phyloP scores from a whole-genome alignment of 2,797 vertebrate species.

The Salmo trutta region DNA sequence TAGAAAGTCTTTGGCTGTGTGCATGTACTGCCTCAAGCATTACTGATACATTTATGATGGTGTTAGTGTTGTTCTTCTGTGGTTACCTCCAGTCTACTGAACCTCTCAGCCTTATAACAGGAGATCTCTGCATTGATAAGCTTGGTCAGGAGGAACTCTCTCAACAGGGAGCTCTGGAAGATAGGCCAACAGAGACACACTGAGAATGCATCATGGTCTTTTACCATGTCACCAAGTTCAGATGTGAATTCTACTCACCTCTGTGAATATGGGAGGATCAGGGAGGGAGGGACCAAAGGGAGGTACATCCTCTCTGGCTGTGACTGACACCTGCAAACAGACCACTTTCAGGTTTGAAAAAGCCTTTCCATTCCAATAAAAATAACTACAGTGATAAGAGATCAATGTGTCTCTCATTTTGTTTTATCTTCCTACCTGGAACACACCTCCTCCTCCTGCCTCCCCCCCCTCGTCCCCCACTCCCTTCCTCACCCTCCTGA shows the following conservation, averaged over 20 bases:
- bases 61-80: background rate
- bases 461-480: slow-evolving; percentile 32
- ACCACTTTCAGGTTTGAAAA: background rate
- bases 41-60: background rate
- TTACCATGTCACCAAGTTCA: background rate
- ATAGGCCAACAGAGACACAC: slow-evolving; percentile 7
- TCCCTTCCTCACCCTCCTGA: slow-evolving; percentile 68
- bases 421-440: slow-evolving; percentile 59
- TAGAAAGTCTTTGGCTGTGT: background rate
- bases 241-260: slow-evolving; percentile 59
- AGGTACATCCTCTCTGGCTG: slow-evolving; percentile 80
- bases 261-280: slow-evolving; percentile 75
- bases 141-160: slow-evolving; percentile 79
- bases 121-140: slow-evolving; percentile 82
- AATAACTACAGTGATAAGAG: background rate
- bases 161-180: slow-evolving; percentile 66
- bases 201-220: background rate
- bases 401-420: background rate
- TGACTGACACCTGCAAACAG: slow-evolving; percentile 70
- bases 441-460: slow-evolving; percentile 46
- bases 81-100: slow-evolving; percentile 6
- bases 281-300: slow-evolving; percentile 77
- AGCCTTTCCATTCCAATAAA: background rate
- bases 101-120: slow-evolving; percentile 68
- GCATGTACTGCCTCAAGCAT: slow-evolving; percentile 8